Evolutionary conservation across 1,140 invertebrate genomes (phyloP), one percentile per base, ranked within the genome.

Genomic region (Philotrypesis tridentata): DNA sequence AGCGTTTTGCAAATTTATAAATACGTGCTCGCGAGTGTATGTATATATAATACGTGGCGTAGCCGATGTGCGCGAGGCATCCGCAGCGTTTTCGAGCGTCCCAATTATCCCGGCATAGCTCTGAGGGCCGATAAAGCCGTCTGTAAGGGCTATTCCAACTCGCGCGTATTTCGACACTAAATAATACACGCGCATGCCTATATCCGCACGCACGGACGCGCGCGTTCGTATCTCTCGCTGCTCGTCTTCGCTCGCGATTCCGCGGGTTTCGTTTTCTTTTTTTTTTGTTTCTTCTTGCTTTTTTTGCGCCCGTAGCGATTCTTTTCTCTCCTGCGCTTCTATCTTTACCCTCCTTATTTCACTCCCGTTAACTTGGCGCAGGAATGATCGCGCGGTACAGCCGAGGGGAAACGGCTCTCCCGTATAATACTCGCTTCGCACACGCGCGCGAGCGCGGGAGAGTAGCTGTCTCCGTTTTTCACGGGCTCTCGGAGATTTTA

Each of bases 401-500:
- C 6, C 21, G 48, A 55, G 48, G 21, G 48, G 48, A n/a, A 37
- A 9, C 3, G 33, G 79, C 85, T 82, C 83, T 84, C 60, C 37
- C 23, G 72, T 48, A 37, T 29, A 40, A 60, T 60, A 37, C 75
- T 21, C 72, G 3, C 65, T 37, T 14, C 11, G 61, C 83, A 67
- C 63, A 61, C 40, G 21, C 17, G 80, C 71, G 27, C 33, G n/a
- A 83, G 79, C 83, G 78, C 83, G 80, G 83, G 77, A 85, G 83
- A 86, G 61, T 27, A 65, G 87, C 87, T 87, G 87, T 89, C 89
- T 88, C 87, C 89, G 86, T 91, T 91, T 92, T 91, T 91, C 90
- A 89, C 88, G 85, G 85, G 86, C 86, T 87, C 87, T 87, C 87
- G n/a, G 87, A 89, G 89, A 89, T 91, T 90, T 92, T 90, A 91